These are phyloP conservation scores for Allolobophora icterica DNA, from an alignment of 2,888 invertebrate genomes.

Conservation along the genomic window DNA sequence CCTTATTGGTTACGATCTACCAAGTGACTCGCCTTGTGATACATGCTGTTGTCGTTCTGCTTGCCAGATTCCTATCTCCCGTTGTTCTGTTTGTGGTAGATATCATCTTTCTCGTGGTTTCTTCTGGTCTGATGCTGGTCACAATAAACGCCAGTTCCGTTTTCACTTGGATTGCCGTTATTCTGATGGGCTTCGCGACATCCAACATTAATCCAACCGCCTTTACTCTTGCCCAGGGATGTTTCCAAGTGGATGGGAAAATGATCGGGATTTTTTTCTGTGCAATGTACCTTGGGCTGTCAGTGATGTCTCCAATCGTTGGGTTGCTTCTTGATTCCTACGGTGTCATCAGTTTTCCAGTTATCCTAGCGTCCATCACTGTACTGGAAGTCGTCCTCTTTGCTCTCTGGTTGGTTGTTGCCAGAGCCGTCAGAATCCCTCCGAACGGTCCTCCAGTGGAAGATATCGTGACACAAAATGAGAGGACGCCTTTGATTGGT, in stretches of 20 bases:
- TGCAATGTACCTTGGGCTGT: constrained; percentile 22
- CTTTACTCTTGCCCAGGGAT: constrained; percentile 30
- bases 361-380: constrained; percentile 14
- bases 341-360: constrained; percentile 30
- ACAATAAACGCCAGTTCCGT: neutral
- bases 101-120: neutral
- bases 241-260: constrained; percentile 32
- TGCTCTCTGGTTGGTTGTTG: constrained; percentile 1
- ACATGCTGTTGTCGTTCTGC: constrained; percentile 30
- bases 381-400: neutral
- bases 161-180: neutral
- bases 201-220: constrained; percentile 33
- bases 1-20: constrained; percentile 33
- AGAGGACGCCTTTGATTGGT: too few species aligned
- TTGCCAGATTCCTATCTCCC: constrained; percentile 30
- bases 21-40: constrained; percentile 35
- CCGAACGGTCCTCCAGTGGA: neutral
- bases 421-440: neutral
- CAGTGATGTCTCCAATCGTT: constrained; percentile 14
- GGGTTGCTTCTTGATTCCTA: constrained; percentile 25
- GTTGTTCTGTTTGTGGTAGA: neutral
- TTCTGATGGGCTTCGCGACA: constrained; percentile 31
- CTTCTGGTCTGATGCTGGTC: constrained; percentile 30
- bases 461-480: too few species aligned
- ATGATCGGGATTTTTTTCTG: constrained; percentile 34